Conservation (phyloP, 2,113 vertebrate genomes). For the Eurystomus gularis region DNA sequence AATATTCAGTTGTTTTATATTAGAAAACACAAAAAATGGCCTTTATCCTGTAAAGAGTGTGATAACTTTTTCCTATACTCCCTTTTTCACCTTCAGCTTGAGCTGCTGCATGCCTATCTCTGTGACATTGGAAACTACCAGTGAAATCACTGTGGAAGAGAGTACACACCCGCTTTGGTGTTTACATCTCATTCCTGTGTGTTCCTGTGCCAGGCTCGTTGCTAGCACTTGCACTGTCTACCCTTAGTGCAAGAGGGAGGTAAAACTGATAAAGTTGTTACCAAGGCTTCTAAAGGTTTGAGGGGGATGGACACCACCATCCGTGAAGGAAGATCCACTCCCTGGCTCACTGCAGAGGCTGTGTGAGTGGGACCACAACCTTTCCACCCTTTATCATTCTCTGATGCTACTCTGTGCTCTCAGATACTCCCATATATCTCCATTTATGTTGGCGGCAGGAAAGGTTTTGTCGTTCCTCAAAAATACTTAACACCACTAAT, state of each 20-base stretch:
- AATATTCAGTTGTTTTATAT: background rate
- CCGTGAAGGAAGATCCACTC: background rate
- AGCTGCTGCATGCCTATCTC: background rate
- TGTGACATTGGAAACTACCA: background rate
- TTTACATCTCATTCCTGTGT: background rate
- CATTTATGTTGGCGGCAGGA: background rate
- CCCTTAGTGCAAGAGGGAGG: background rate
- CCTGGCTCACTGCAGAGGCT: background rate
- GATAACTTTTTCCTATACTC: background rate
- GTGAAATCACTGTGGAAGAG: background rate
- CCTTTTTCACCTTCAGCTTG: background rate
- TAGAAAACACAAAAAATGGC: background rate
- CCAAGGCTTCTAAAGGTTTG: background rate
- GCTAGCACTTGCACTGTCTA: background rate
- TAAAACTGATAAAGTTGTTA: background rate
- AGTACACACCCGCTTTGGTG: background rate
- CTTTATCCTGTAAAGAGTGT: background rate
- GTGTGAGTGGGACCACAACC: background rate
- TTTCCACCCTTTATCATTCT: background rate
- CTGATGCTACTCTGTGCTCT: background rate
- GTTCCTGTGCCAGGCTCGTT: background rate
- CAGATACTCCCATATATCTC: background rate
- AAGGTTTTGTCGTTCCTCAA: background rate
- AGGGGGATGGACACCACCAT: background rate
- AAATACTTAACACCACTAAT: background rate